Evolutionary conservation across 2,888 invertebrate genomes (phyloP).

Genomic region (Drosophila nr. perissopoda): DNA sequence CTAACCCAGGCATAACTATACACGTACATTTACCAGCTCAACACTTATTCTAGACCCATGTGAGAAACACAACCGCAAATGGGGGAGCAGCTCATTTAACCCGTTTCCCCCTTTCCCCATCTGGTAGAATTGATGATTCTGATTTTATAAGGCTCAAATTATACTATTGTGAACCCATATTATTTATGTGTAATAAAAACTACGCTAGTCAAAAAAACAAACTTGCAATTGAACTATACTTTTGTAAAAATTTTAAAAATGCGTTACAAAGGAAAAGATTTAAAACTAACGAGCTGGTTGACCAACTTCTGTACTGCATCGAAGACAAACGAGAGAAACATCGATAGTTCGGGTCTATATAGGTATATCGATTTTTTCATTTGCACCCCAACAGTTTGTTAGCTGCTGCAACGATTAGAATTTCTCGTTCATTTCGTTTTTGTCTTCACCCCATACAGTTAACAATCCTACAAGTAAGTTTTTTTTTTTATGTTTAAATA

Average conservation of each 20-base stretch:
- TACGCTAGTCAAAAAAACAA: conserved; percentile 69
- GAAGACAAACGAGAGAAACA: neutral
- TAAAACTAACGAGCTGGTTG: neutral
- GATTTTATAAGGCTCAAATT: conserved; percentile 70
- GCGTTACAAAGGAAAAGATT: neutral
- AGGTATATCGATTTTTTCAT: conserved; percentile 7
- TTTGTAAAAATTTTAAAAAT: neutral
- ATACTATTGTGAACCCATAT: conserved; percentile 63
- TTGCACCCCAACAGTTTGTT: neutral
- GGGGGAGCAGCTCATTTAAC: conserved; percentile 24
- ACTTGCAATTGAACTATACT: too few relatives aligned
- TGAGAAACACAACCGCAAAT: conserved; percentile 13
- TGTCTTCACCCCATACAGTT: conserved; percentile 83
- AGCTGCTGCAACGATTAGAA: neutral
- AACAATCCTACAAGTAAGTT: conserved; percentile 82
- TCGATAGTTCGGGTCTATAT: conserved; percentile 8
- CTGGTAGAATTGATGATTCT: conserved; percentile 36
- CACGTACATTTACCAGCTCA: conserved; percentile 28
- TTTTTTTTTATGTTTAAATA: neutral
- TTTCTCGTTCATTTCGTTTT: conserved; percentile 85
- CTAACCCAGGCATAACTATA: conserved; percentile 61
- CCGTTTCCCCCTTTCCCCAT: neutral
- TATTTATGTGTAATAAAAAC: conserved; percentile 70
- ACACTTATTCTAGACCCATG: conserved; percentile 14
- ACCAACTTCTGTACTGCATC: neutral